Evolutionary conservation across 1,140 invertebrate species (phyloP), one percentile per base, ranked within the genome.

Genomic region (Papilio machaon): DNA sequence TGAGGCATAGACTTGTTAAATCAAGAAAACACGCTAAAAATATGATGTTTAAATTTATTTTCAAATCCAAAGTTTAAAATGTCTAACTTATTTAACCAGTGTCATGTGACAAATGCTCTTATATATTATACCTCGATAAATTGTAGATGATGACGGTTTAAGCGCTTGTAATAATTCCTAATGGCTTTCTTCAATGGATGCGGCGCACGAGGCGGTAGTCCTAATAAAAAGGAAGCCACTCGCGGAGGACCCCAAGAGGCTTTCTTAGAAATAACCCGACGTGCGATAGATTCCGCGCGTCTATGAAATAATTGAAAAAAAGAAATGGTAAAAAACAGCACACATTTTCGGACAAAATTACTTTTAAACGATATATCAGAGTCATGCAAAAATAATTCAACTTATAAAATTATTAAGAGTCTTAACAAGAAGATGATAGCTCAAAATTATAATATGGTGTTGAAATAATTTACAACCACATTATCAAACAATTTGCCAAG

Each of bases 151-250:
- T 94, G 93, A 35, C 91, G 86, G 64, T 90, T 87, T 17, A 94
- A 80, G 2, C 93, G 89, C 73, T 89, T 86, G 43, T 91, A 84
- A 80, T 94, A 94, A 64, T 93, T 91, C 13, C 90, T 82, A 4
- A 94, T 79, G 0, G 91, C 91, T 84, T 94, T 94, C 77, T 91
- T 92, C 38, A 94, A 81, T 0, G 92, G 88, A 82, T 94, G 92
- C 11, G 93, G 90, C 13, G 88, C 91, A 10, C 84, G 83, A 3
- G 92, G 89, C 6, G 94, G 94, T 8, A 95, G 80, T 2, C 92
- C 94, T 3, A 94, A 86, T 64, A 95, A 83, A 75, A 95, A 94
- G 0, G 94, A 94, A 0, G 94, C 93, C 0, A 93, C 86, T n/a
- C 89, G 84, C 2, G 93, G 88, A 6, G 91, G 87, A 19, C 91